Evolutionary conservation across 2,888 invertebrate genomes (phyloP).

Genomic region (Aphodius sticticus): DNA sequence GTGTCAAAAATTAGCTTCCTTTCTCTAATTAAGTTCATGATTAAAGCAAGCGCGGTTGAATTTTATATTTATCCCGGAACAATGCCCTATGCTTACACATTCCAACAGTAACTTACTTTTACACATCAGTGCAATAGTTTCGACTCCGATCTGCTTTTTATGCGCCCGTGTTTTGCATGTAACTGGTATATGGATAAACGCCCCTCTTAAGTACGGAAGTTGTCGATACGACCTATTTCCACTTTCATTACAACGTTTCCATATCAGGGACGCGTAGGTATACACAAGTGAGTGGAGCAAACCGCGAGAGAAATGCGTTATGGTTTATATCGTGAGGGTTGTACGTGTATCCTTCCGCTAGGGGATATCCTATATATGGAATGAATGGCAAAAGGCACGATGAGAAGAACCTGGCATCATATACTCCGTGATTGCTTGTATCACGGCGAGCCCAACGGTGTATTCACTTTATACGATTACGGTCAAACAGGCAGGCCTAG

Average conservation of each 20-base stretch:
- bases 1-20: too few species aligned
- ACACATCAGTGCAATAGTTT: too few species aligned
- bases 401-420: not conserved
- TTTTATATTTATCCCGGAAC: too few species aligned
- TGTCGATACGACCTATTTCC: not conserved
- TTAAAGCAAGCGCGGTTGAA: too few species aligned
- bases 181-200: too few species aligned
- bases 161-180: too few species aligned
- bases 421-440: not conserved
- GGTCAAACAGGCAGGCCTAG: not conserved
- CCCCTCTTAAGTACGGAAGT: not conserved
- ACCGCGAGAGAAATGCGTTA: not conserved
- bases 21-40: too few species aligned
- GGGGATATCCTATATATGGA: not conserved
- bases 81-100: too few species aligned
- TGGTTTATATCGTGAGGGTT: not conserved
- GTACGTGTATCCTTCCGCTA: not conserved
- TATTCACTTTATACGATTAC: not conserved
- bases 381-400: slow-evolving; percentile 4
- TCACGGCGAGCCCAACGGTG: not conserved
- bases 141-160: too few species aligned
- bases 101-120: too few species aligned
- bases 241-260: not conserved
- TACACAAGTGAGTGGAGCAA: too few species aligned
- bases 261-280: too few species aligned